Evolutionary conservation across 2,113 vertebrate genomes (phyloP), one percentile per base, ranked within the genome.

Genomic region (Lepisosteus osseus): DNA sequence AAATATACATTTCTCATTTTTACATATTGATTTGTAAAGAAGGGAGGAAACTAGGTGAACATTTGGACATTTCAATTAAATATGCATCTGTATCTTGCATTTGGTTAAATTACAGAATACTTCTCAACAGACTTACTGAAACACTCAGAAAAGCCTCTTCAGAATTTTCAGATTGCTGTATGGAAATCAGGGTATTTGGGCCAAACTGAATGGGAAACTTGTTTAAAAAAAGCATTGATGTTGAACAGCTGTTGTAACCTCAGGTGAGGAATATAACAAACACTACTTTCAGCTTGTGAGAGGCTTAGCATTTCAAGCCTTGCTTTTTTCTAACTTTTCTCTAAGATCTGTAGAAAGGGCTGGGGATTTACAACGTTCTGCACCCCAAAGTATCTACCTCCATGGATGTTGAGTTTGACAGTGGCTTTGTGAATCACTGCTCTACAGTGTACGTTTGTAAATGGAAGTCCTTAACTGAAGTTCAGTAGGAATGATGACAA

Each of bases 191-290:
- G 71, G 77, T 41, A n/a, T 55, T 12, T 41, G 69, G 45, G 70
- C 62, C 62, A 72, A 72, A 17, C 51, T 47, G 56, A 72, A 72
- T 51, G 51, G 70, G 62, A 72, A n/a, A 47, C 7, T 40, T 47
- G 9, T 2, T 51, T 51, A 51, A 51, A 9, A 51, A 51, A 51
- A 51, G 47, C 47, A 51, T n/a, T 15, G 47, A 13, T 13, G 67
- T 54, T 41, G 61, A 54, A 73, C 61, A 67, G 54, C 70, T 14
- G 51, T 54, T 66, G 42, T 43, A 73, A 66, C 64, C 65, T 74
- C 77, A 79, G 73, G 69, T 81, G 72, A 65, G 14, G 44, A n/a
- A 55, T 43, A 72, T 61, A 77, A 77, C 77, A 79, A 79, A 72
- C 71, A 64, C 4, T 54, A 15, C 65, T 65, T 73, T 75, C 72